A percentile compares a stretch with the other conserved stretches of the same genome.
Evolutionary conservation across 2,113 vertebrate genomes (phyloP).

Genomic region (Mastomys coucha): DNA sequence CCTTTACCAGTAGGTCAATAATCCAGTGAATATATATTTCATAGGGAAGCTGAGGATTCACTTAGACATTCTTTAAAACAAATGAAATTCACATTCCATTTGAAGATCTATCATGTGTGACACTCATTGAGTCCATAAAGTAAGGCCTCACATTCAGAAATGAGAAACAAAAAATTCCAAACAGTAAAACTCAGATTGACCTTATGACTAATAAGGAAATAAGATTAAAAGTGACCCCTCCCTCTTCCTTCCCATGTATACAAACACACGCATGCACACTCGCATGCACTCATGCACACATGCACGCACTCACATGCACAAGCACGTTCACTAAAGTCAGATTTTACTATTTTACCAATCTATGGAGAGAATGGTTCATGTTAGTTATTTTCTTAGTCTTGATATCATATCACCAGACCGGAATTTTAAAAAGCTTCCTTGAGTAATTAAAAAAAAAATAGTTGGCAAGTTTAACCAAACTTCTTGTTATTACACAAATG

Average conservation of each 20-base stretch:
- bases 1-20: background rate
- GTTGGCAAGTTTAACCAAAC: background rate
- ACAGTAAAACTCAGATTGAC: conserved; percentile 6
- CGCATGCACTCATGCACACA: too few relatives aligned
- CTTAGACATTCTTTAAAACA: background rate
- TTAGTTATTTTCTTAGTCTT: background rate
- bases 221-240: background rate
- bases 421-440: background rate
- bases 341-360: conserved; percentile 21
- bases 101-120: background rate
- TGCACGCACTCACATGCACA: background rate
- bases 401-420: background rate
- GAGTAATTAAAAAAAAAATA: background rate
- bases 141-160: background rate
- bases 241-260: background rate
- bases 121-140: background rate
- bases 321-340: background rate
- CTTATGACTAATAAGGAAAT: background rate
- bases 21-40: background rate
- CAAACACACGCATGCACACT: background rate
- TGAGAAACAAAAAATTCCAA: background rate
- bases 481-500: background rate
- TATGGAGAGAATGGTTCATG: background rate
- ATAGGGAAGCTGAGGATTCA: background rate
- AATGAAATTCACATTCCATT: background rate